Evolutionary conservation across 2,888 invertebrate species (phyloP), one percentile per base, ranked within the genome.

Genomic region (Anoplius nigerrimus): DNA sequence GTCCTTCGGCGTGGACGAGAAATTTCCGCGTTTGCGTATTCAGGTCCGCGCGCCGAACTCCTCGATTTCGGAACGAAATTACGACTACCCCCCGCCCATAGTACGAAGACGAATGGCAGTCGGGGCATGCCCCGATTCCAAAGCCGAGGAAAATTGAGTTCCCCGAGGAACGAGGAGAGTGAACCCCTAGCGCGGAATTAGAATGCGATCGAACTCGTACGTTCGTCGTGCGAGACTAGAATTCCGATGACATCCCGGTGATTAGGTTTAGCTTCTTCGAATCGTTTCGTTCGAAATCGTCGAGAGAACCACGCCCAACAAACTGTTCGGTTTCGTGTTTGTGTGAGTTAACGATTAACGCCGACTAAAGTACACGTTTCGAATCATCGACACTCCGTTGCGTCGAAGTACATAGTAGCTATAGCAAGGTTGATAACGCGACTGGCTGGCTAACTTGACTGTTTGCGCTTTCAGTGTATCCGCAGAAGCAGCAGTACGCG

Each of bases 401-500:
- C 34, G 8, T n/a, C n/a, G 2, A 24, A 34, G 18, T 34, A 34
- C 34, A 34, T 27, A 6, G 4, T 27, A 27, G 6, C 27, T 6
- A 6, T 27, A 5, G 27, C 27, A 27, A 27, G 6, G 8, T 11
- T 13, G 34, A 34, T 34, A 34, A 34, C 34, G n/a, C n/a, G 11
- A 34, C 11, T 34, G 4, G 8, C 11, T 34, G 6, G 11, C 6
- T 34, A 34, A 34, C 34, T 34, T 13, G 8, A 46, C 13, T 55
- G 11, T 42, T 13, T 46, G 6, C 48, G 27, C 56, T 90, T 90
- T 54, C 92, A 95, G 97, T 97, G 84, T 97, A 97, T 90, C 97
- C 97, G 60, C 97, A 97, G 90, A 97, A 97, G 90, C 96, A 97
- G 89, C 96, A 96, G 81, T 96, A 96, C 87, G 96, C 96, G 16